Conservation (phyloP, 2,797 vertebrate species). For the Bovichtus diacanthus region DNA sequence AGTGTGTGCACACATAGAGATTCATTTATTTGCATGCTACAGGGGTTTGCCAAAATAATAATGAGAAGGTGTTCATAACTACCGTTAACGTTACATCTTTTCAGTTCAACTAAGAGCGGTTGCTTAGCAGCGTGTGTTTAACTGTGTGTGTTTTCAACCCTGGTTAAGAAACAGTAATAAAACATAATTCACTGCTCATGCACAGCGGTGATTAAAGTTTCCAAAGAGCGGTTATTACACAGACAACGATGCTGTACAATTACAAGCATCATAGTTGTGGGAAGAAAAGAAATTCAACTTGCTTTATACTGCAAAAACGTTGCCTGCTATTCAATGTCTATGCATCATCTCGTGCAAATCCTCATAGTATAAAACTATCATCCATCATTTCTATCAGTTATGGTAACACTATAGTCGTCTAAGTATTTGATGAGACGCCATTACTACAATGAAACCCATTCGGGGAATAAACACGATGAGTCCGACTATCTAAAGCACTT, state of each 20-base stretch:
- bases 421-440: neutral
- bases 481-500: neutral
- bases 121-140: conserved; percentile 48
- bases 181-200: conserved; percentile 38
- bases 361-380: neutral
- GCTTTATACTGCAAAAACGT: conserved; percentile 1
- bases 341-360: neutral
- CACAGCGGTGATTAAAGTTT: conserved; percentile 57
- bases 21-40: conserved; percentile 16
- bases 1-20: neutral
- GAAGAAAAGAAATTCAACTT: conserved; percentile 3
- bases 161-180: conserved; percentile 51
- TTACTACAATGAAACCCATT: neutral
- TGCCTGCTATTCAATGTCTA: conserved; percentile 1
- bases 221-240: conserved; percentile 40
- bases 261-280: conserved; percentile 44
- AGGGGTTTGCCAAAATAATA: conserved; percentile 46
- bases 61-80: conserved; percentile 44
- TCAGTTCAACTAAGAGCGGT: conserved; percentile 18
- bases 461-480: neutral
- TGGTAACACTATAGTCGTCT: neutral
- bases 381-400: neutral
- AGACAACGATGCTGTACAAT: conserved; percentile 39
- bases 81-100: conserved; percentile 31
- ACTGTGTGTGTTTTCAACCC: conserved; percentile 24